Percentiles rank a stretch among this genome's conserved stretches.
These are phyloP conservation scores for Sminthopsis crassicaudata DNA, from an alignment of 2,113 vertebrate species.

Conservation along the genomic window DNA sequence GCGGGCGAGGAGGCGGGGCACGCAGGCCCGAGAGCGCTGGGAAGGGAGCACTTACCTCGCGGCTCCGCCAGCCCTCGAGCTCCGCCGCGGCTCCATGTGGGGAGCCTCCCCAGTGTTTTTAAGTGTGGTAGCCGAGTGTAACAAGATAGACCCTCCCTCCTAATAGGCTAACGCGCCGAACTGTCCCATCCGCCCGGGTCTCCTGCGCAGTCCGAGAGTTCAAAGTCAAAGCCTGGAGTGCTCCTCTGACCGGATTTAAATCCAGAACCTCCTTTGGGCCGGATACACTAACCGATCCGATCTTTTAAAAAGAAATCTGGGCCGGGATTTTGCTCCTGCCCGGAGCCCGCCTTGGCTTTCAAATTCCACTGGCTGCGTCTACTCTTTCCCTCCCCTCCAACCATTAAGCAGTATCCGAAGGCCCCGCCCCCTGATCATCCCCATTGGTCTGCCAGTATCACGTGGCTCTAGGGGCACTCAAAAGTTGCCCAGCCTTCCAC, in stretches of 20 bases:
- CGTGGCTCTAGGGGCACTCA: not conserved
- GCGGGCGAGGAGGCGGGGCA: too few species aligned
- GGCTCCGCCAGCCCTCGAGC: accelerated
- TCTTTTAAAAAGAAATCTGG: accelerated
- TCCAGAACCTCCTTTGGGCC: not conserved
- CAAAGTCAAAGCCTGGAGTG: not conserved
- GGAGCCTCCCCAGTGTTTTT: too few species aligned
- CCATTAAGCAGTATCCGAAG: not conserved
- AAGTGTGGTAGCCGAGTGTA: not conserved
- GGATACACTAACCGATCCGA: too few species aligned
- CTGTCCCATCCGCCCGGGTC: accelerated
- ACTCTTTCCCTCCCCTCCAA: not conserved
- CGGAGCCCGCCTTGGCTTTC: accelerated
- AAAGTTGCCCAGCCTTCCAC: too few species aligned
- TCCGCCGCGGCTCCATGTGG: accelerated
- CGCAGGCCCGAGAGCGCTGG: too few species aligned
- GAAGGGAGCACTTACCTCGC: not conserved
- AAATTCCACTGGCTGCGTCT: not conserved
- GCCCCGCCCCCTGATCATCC: too few species aligned
- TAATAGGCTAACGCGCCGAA: not conserved
- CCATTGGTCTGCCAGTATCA: not conserved
- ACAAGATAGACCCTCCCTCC: not conserved
- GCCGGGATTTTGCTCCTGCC: not conserved
- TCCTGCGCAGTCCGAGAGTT: accelerated
- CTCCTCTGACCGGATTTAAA: accelerated